A percentile compares a stretch with the other conserved stretches of the same genome.
Evolutionary conservation across 2,888 invertebrate genomes (phyloP).

Genomic region (Octodonta nipae): DNA sequence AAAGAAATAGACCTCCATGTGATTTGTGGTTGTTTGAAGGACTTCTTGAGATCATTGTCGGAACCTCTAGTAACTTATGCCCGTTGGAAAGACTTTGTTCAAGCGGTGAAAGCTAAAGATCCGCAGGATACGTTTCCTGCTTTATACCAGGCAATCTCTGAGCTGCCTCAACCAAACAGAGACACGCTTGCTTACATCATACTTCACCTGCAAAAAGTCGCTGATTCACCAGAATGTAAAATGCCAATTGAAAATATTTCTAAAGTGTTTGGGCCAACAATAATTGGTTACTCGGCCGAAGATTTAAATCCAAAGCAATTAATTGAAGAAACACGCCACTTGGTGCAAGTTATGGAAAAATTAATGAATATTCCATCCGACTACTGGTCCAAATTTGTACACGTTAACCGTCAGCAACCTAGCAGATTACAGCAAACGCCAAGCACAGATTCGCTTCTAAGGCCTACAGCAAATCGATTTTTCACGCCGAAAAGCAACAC

Average conservation of each 20-base stretch:
- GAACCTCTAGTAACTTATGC: conserved; percentile 79
- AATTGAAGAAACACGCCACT: conserved; percentile 55
- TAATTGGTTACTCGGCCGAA: conserved; percentile 74
- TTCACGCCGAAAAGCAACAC: background rate
- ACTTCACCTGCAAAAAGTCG: conserved; percentile 75
- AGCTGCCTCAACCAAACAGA: conserved; percentile 81
- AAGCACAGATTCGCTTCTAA: conserved; percentile 26
- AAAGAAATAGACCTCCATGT: conserved; percentile 66
- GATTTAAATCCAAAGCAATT: conserved; percentile 60
- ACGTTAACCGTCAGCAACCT: conserved; percentile 30
- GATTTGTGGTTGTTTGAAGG: conserved; percentile 86
- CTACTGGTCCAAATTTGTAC: conserved; percentile 63
- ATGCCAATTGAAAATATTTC: conserved; percentile 86
- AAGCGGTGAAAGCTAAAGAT: conserved; percentile 47
- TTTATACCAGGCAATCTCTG: conserved; percentile 62
- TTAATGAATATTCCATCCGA: conserved; percentile 56
- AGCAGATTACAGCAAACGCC: conserved; percentile 31
- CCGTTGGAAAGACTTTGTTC: conserved; percentile 70
- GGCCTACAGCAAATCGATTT: background rate
- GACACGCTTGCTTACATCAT: conserved; percentile 89
- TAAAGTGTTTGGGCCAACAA: conserved; percentile 84
- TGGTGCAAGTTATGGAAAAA: conserved; percentile 39
- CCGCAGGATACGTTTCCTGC: conserved; percentile 48
- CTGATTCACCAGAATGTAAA: conserved; percentile 69
- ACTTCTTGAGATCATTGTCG: conserved; percentile 75